Conservation (phyloP, 2,797 vertebrate genomes). For the Acrossocheilus fasciatus region DNA sequence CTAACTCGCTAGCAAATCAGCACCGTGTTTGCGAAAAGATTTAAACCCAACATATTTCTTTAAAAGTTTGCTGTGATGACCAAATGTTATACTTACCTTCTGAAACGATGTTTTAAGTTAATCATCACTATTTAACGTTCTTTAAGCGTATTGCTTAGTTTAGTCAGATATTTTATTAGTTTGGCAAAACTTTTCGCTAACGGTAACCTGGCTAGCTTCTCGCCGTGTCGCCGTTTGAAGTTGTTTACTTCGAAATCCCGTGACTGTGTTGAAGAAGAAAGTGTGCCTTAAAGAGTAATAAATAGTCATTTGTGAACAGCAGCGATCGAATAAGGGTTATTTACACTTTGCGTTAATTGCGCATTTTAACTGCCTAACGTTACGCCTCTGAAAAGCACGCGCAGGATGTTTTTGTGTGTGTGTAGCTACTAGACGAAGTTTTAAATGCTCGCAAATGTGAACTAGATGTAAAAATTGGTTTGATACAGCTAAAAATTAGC, state of each 20-base stretch:
- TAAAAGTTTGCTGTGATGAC: neutral
- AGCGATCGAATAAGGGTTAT: neutral
- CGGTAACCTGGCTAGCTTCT: conserved; percentile 19
- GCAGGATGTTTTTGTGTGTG: neutral
- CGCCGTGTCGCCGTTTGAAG: neutral
- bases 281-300: no score
- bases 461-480: neutral
- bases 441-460: neutral
- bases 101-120: neutral
- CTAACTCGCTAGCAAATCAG: conserved; percentile 42
- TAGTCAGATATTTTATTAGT: conserved; percentile 1
- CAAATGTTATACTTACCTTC: neutral
- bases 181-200: conserved; percentile 22
- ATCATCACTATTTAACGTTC: neutral
- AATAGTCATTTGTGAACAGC: neutral
- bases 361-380: neutral
- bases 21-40: neutral
- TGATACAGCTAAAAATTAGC: no score
- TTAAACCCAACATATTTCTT: neutral
- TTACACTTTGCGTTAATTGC: neutral
- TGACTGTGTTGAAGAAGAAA: neutral
- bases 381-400: conserved; percentile 18
- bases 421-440: neutral
- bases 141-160: neutral
- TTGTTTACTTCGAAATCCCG: neutral